Conservation (phyloP, 2,113 vertebrate species). For the Felis chaus region DNA sequence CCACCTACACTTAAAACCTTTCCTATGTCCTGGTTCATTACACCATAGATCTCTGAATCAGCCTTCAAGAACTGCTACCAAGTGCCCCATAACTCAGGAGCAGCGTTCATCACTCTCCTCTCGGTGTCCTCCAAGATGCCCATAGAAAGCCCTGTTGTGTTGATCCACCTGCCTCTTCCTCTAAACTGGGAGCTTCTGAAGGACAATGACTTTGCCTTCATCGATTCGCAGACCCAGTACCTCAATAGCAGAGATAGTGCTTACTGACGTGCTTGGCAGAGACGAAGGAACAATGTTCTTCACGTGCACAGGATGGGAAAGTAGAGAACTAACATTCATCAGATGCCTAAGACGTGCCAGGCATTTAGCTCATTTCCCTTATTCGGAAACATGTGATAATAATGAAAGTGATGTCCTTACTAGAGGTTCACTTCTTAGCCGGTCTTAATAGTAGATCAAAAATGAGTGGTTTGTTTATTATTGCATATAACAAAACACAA, state of each 20-base stretch:
- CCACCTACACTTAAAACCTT: neutral
- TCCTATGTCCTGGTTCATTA: neutral
- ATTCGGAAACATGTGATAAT: neutral
- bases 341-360: neutral
- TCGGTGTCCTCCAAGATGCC: fast-evolving
- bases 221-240: neutral
- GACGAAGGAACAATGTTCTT: neutral
- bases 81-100: neutral
- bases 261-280: neutral
- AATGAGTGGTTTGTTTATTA: neutral
- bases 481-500: neutral
- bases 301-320: neutral
- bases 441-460: neutral
- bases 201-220: neutral
- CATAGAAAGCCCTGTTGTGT: neutral
- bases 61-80: neutral
- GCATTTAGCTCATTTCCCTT: neutral
- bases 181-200: neutral
- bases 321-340: neutral
- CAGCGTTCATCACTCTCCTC: neutral
- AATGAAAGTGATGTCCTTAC: neutral
- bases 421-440: neutral
- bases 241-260: neutral
- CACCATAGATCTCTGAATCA: neutral
- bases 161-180: neutral